These are phyloP conservation scores for Punctoribates punctum DNA, from an alignment of 2,888 invertebrate genomes.

Conservation along the genomic window DNA sequence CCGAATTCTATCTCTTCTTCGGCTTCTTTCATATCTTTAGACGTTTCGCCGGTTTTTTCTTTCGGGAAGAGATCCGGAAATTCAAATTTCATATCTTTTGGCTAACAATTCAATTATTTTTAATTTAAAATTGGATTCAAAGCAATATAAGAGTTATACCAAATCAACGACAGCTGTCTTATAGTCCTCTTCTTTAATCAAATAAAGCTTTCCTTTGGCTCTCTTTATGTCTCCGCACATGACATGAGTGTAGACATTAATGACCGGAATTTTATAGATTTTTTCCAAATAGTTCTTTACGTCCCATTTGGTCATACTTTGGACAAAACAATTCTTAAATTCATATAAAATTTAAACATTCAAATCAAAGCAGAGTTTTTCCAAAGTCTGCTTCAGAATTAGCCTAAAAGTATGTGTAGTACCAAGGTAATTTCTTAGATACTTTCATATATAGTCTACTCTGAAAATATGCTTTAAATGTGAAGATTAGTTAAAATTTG, in stretches of 20 bases:
- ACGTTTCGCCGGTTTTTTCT: constrained; percentile 54
- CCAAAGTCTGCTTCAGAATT: too few relatives aligned
- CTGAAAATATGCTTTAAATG: too few relatives aligned
- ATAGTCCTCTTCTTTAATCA: constrained; percentile 75
- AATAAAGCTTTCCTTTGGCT: constrained; percentile 62
- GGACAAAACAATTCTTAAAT: not conserved
- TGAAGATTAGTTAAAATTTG: not conserved
- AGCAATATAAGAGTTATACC: constrained; percentile 47
- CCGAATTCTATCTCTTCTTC: constrained; percentile 63
- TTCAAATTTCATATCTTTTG: constrained; percentile 66
- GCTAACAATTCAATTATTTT: constrained; percentile 50
- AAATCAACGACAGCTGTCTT: constrained; percentile 74
- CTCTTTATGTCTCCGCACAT: constrained; percentile 58
- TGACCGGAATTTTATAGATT: constrained; percentile 81
- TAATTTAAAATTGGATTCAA: not conserved
- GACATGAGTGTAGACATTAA: constrained; percentile 72
- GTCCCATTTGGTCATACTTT: constrained; percentile 80
- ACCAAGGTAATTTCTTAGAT: too few relatives aligned
- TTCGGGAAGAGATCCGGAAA: constrained; percentile 69
- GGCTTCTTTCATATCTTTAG: constrained; percentile 62
- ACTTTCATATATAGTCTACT: too few relatives aligned
- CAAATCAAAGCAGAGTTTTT: too few relatives aligned
- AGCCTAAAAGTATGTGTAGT: too few relatives aligned
- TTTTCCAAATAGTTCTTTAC: constrained; percentile 90
- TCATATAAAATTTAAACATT: too few relatives aligned